Evolutionary conservation across 2,797 vertebrate genomes (phyloP), one percentile per base, ranked within the genome.

Genomic region (Ptychadena robeensis): DNA sequence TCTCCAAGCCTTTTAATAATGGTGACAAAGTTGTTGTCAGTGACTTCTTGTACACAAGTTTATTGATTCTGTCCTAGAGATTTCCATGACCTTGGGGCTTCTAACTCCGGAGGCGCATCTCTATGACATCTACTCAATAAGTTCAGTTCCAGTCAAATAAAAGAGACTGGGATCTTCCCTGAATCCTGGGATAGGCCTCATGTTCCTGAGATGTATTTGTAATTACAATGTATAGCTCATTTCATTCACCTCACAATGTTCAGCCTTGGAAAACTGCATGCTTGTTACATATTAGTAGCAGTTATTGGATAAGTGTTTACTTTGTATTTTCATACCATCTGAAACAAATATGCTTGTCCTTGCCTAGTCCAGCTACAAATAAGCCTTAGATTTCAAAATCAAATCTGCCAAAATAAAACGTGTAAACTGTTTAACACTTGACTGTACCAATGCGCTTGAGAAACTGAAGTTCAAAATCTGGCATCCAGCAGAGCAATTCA

Each of bases 81-180:
- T 71, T 80, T 70, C 67, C 67, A 71, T 80, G 78, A 80, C 78
- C 78, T 80, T 80, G 78, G 67, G 66, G 53, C 53, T 78, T 71
- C 70, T 80, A 70, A 63, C 78, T 80, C 78, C 5, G 34, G 48
- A 80, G 53, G 78, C 69, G 78, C 67, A 40, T 80, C 78, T 37
- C 67, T 61, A 80, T 80, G 78, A 80, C 78, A 80, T 63, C 78
- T 80, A 71, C 67, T 71, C 78, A 80, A 80, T 80, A 80, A 70
- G 75, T 78, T 78, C 64, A 67, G 75, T 67, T 78, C 34, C 64
- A 48, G 48, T 78, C 63, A 78, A 79, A 79, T 79, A 66, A 79
- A 79, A 79, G 76, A 25, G 76, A 59, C 76, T 70, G 66, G 66
- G 65, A 79, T 79, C 44, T 79, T 79, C 66, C 38, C 31, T 2